Conservation (phyloP, 2,888 invertebrate species). For the Pristionchus japonicus region DNA sequence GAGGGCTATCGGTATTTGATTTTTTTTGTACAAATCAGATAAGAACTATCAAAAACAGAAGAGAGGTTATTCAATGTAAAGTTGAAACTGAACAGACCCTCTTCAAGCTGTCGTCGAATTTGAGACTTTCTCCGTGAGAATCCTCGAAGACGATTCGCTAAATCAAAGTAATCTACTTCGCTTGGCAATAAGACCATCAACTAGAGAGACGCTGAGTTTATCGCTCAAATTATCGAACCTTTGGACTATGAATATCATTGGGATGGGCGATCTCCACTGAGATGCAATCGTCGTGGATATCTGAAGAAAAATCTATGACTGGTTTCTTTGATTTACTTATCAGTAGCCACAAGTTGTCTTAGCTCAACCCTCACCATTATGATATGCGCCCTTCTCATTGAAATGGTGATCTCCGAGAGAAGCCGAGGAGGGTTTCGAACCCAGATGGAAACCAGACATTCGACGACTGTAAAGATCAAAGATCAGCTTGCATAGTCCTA, state of each 20-base stretch:
- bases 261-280: slow-evolving; percentile 6
- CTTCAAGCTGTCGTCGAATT: slow-evolving; percentile 33
- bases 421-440: slow-evolving; percentile 39
- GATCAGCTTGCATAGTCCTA: too few relatives aligned
- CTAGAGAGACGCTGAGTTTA: too few relatives aligned
- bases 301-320: background rate
- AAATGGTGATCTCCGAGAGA: background rate
- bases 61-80: background rate
- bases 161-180: background rate
- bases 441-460: background rate
- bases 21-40: background rate
- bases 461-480: background rate
- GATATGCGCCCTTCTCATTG: slow-evolving; percentile 24
- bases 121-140: slow-evolving; percentile 15
- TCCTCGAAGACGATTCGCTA: slow-evolving; percentile 40
- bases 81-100: background rate
- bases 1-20: background rate
- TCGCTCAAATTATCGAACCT: background rate
- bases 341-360: background rate
- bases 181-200: background rate
- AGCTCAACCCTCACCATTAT: background rate
- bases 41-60: background rate
- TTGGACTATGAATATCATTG: background rate
- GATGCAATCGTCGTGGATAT: slow-evolving; percentile 20
- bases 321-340: background rate